Evolutionary conservation across 2,113 vertebrate species (phyloP), one percentile per base, ranked within the genome.

Genomic region (Neolamprologus falcicula): DNA sequence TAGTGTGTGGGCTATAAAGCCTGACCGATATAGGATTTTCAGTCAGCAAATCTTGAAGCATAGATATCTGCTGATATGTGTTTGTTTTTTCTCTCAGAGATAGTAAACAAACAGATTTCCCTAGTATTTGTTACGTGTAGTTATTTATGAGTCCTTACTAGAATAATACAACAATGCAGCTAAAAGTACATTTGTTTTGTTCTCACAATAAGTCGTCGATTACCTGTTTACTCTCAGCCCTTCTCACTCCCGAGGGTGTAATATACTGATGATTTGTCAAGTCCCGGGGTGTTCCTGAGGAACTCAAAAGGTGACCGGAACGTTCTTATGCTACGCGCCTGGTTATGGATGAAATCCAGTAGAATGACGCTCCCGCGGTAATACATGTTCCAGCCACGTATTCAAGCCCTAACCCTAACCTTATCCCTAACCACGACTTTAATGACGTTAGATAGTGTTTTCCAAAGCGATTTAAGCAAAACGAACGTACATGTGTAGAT

Each of bases 241-340:
- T 28, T 59, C 55, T 59, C 55, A 59, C 55, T 59, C 13, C 26
- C 7, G 7, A 59, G 55, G 26, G 55, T 9, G 55, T 31, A 59
- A 59, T 16, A 16, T 16, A 59, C 55, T 59, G 55, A 59, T 59
- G 55, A 59, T 16, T 16, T 16, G 55, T 59, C 55, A 59, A 55
- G 53, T 54, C n/a, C 52, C 0, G 6, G 6, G n/a, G n/a, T 7
- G 21, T 55, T 55, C 21, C 21, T 55, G 54, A 55, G 54, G 21
- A 55, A 55, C 0, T 3, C 6, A 0, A 3, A 0, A 57, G 55
- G 4, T 57, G 55, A 40, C 37, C 37, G 37, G 8, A 26, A 1
- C 1, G 12, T 26, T 57, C 12, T 11, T 21, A 1, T 28, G 28
- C 5, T 28, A 28, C 1, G 0, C 13, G 13, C 55, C 55, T 0